Percentiles rank a stretch among this genome's conserved stretches.
phyloP scores from a whole-genome alignment of 23 tunicate species.

The Trididemnum nubilum region DNA sequence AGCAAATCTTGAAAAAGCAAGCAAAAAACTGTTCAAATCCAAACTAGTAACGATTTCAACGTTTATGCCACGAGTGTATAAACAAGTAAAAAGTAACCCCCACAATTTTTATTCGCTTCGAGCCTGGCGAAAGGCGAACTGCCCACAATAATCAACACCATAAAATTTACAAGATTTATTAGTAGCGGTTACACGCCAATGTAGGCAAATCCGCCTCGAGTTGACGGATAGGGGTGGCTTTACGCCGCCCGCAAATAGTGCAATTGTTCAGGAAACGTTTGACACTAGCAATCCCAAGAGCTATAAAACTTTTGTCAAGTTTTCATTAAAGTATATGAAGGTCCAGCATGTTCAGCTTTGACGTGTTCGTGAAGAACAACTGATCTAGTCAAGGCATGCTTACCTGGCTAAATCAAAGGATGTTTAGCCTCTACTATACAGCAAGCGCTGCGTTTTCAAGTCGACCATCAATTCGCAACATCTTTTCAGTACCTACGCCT shows the following conservation, averaged over 20 bases:
- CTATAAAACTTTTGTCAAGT: neutral
- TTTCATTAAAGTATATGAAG: no score
- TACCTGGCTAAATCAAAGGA: neutral
- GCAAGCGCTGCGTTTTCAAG: no score
- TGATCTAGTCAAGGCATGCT: neutral
- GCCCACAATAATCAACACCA: constrained; percentile 11
- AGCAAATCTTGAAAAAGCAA: neutral
- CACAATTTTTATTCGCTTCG: neutral
- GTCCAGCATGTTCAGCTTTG: no score
- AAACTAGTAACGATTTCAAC: constrained; percentile 11
- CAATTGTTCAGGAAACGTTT: neutral
- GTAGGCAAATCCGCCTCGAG: neutral
- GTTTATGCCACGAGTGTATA: neutral
- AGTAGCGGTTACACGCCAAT: neutral
- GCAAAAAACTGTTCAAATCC: constrained; percentile 3
- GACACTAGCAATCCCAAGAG: neutral
- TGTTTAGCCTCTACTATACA: constrained; percentile 9
- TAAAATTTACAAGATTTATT: constrained; percentile 2
- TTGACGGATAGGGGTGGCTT: no score
- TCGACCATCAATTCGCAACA: no score
- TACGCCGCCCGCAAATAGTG: neutral
- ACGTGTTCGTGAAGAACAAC: no score
- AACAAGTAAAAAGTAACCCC: constrained; percentile 8
- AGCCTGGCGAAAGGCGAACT: neutral
- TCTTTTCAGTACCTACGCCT: neutral